These are phyloP conservation scores for Chelonia mydas DNA, from an alignment of 2,797 vertebrate species.

Conservation along the genomic window DNA sequence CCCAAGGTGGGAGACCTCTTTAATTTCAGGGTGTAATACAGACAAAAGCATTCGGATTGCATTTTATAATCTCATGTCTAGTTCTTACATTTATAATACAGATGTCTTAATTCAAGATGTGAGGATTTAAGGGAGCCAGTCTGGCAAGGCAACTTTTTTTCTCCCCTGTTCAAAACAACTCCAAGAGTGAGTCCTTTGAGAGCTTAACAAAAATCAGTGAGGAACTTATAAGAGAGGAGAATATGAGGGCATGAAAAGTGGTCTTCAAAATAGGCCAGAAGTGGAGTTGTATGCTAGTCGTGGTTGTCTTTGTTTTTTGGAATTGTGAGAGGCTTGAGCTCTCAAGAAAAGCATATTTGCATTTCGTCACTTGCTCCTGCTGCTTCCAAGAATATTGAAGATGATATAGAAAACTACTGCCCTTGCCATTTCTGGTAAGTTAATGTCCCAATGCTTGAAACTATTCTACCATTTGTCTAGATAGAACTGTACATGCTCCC, in stretches of 20 bases:
- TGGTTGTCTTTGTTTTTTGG: neutral
- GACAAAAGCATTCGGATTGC: slow-evolving; percentile 41
- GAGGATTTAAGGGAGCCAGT: slow-evolving; percentile 4
- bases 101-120: slow-evolving; percentile 19
- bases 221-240: neutral
- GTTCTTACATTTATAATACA: slow-evolving; percentile 3
- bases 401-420: neutral
- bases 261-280: slow-evolving; percentile 49
- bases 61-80: slow-evolving; percentile 9
- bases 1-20: slow-evolving; percentile 7
- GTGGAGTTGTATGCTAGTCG: neutral
- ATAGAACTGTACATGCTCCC: neutral
- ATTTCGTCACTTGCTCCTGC: neutral
- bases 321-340: neutral
- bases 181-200: slow-evolving; percentile 15
- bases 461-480: neutral
- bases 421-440: neutral
- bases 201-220: slow-evolving; percentile 54
- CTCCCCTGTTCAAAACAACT: slow-evolving; percentile 20
- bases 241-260: slow-evolving; percentile 20
- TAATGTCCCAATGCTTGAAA: neutral
- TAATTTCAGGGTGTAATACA: slow-evolving; percentile 39
- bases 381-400: neutral
- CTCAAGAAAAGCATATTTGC: neutral
- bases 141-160: neutral